Evolutionary conservation across 2,797 vertebrate species (phyloP).

Genomic region (Sylvilagus floridanus): DNA sequence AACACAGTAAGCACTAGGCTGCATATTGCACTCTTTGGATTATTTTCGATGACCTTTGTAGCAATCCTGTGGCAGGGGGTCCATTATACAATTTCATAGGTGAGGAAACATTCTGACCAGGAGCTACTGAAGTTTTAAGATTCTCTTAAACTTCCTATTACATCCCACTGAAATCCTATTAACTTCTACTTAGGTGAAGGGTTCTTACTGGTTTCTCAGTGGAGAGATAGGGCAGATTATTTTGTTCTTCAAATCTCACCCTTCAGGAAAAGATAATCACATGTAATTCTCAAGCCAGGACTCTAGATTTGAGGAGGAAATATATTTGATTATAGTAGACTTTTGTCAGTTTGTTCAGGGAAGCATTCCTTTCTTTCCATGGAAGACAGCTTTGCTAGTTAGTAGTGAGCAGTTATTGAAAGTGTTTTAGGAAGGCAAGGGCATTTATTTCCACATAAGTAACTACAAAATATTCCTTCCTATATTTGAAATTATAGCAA

Average conservation of each 20-base stretch:
- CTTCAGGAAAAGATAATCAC: not conserved
- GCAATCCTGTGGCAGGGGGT: not conserved
- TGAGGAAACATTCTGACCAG: not conserved
- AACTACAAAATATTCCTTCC: not conserved
- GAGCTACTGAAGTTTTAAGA: not conserved
- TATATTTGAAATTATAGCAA: constrained; percentile 13
- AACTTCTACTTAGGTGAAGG: not conserved
- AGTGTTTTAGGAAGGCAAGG: not conserved
- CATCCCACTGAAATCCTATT: not conserved
- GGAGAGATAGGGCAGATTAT: constrained; percentile 28
- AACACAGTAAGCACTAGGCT: not conserved
- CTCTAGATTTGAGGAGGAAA: not conserved
- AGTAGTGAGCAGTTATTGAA: not conserved
- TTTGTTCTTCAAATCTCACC: constrained; percentile 36
- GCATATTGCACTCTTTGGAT: not conserved
- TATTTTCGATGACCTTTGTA: not conserved
- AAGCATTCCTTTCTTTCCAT: not conserved
- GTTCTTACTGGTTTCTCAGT: constrained; percentile 11
- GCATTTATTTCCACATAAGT: not conserved
- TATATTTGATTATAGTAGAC: not conserved
- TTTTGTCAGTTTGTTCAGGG: constrained; percentile 21
- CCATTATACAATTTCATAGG: not conserved
- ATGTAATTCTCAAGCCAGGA: not conserved
- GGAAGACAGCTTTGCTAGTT: not conserved
- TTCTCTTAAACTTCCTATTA: constrained; percentile 2